These are phyloP conservation scores for Centropus unirufus DNA, from an alignment of 2,113 vertebrate species.

Conservation along the genomic window DNA sequence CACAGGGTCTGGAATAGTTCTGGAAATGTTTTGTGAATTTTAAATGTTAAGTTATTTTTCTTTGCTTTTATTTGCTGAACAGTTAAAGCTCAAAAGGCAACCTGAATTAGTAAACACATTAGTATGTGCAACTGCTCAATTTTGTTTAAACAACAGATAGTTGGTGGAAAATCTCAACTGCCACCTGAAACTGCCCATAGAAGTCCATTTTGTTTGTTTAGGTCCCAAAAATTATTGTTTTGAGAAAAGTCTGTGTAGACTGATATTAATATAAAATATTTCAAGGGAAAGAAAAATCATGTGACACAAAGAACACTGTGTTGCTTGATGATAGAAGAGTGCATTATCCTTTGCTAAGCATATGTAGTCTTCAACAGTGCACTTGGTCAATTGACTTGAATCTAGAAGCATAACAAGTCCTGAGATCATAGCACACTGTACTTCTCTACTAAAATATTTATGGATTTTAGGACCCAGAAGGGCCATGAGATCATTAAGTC, in stretches of 20 bases:
- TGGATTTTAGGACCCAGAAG: not conserved
- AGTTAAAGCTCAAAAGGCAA: not conserved
- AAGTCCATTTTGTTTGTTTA: not conserved
- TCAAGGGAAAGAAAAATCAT: not conserved
- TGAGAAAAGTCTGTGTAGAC: not conserved
- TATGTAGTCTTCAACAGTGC: not conserved
- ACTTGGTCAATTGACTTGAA: not conserved
- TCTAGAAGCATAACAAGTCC: not conserved
- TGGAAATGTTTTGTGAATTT: not conserved
- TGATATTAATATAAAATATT: not conserved
- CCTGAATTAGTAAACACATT: not conserved
- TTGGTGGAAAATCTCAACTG: not conserved
- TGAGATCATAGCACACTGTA: not conserved
- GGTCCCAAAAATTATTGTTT: not conserved
- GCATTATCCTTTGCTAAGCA: not conserved
- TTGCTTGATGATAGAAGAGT: not conserved
- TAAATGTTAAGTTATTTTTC: not conserved
- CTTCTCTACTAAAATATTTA: not conserved
- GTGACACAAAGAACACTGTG: not conserved
- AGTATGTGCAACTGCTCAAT: not conserved
- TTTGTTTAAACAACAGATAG: conserved; percentile 4
- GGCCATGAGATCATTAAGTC: not conserved
- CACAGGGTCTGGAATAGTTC: not conserved
- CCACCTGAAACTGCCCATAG: not conserved
- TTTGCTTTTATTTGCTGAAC: not conserved